phyloP scores from a whole-genome alignment of 2,113 vertebrate species.

The Prunella himalayana region DNA sequence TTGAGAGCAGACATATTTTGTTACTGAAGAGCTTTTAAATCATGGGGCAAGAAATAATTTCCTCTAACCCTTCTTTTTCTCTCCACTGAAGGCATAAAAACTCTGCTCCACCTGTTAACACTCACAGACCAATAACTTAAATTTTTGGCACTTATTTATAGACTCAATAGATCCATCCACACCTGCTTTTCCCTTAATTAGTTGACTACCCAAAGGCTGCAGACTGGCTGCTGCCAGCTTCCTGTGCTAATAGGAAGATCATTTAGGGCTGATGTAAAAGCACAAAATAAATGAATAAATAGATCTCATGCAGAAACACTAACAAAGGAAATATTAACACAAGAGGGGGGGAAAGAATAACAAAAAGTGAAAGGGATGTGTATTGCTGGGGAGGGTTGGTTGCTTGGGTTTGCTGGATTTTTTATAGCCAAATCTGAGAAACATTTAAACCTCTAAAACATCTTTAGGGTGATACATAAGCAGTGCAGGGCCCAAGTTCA shows the following conservation, averaged over 20 bases:
- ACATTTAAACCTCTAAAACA: background rate
- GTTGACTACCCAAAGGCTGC: conserved; percentile 70
- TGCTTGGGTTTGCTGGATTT: background rate
- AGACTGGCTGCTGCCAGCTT: conserved; percentile 66
- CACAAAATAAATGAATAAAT: conserved; percentile 31
- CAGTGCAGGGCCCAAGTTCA: background rate
- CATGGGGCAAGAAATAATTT: background rate
- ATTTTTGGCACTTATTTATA: conserved; percentile 72
- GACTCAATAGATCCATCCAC: conserved; percentile 72
- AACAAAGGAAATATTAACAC: conserved; percentile 2
- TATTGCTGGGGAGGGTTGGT: background rate
- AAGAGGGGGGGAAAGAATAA: background rate
- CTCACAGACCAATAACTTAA: conserved; percentile 76
- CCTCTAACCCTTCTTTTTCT: background rate
- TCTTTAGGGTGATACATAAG: background rate
- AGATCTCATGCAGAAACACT: conserved; percentile 5
- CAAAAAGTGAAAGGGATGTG: background rate
- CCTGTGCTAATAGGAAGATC: conserved; percentile 67
- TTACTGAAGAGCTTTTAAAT: conserved; percentile 59
- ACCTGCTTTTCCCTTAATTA: conserved; percentile 79
- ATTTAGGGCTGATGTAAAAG: conserved; percentile 59
- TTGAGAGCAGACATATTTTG: background rate
- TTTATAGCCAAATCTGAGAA: background rate
- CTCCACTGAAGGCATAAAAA: conserved; percentile 49
- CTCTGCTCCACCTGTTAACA: conserved; percentile 71